phyloP scores from a whole-genome alignment of 1,140 invertebrate species.

The Meloidogyne exigua region DNA sequence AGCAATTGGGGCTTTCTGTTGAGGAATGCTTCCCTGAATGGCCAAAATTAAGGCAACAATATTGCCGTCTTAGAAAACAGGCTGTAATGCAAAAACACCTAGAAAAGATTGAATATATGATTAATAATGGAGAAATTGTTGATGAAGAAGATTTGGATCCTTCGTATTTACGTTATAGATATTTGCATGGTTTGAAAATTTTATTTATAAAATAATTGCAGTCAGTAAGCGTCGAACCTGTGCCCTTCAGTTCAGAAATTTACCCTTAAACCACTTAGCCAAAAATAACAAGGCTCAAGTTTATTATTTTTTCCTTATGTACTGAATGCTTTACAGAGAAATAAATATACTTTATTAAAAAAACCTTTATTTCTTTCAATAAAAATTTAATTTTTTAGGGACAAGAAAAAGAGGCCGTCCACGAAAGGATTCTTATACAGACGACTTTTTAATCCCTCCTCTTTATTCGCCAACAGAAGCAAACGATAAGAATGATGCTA shows the following conservation, averaged over 20 bases:
- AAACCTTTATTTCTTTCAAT: too few species aligned
- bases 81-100: constrained; percentile 25
- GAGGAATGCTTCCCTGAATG: constrained; percentile 50
- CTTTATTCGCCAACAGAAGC: neutral
- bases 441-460: neutral
- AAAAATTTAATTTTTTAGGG: neutral
- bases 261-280: too few species aligned
- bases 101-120: constrained; percentile 16
- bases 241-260: too few species aligned
- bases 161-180: neutral
- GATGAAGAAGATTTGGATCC: neutral
- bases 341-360: too few species aligned
- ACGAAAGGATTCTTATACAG: neutral
- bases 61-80: constrained; percentile 43
- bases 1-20: constrained; percentile 22
- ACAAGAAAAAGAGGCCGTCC: neutral
- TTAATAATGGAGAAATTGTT: neutral
- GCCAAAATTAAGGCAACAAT: constrained; percentile 48
- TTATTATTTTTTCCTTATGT: too few species aligned
- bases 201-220: too few species aligned
- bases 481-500: neutral
- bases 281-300: too few species aligned
- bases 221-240: too few species aligned
- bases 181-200: neutral
- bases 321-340: too few species aligned